Conservation (phyloP, 2,113 vertebrate genomes). For the Pogona vitticeps region DNA sequence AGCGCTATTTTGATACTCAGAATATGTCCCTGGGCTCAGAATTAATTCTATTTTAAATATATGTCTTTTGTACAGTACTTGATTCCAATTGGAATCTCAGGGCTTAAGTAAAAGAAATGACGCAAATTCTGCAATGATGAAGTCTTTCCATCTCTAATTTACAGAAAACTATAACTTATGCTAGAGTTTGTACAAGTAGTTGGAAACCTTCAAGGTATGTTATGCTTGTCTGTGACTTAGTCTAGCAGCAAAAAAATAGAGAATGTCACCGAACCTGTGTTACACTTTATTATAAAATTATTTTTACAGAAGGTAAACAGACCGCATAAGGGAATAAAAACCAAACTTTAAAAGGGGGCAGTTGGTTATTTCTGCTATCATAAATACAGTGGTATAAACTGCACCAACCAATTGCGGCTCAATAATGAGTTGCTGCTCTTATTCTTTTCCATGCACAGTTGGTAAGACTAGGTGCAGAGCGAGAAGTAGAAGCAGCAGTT, state of each 20-base stretch:
- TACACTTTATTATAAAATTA: too few relatives aligned
- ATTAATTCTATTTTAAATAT: background rate
- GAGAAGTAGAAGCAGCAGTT: too few relatives aligned
- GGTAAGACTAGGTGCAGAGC: too few relatives aligned
- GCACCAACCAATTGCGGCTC: too few relatives aligned
- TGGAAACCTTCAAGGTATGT: background rate
- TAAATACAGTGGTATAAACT: too few relatives aligned
- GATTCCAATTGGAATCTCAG: background rate
- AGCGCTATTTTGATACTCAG: background rate
- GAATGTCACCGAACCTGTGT: background rate
- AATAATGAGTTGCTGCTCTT: too few relatives aligned
- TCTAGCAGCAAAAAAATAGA: background rate
- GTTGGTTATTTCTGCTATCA: too few relatives aligned
- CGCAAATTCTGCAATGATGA: background rate
- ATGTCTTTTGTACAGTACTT: background rate
- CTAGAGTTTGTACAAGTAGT: background rate
- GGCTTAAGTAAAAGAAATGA: background rate
- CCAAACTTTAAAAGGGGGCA: background rate
- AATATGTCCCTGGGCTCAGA: background rate
- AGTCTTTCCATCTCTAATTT: background rate
- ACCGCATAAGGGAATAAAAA: background rate
- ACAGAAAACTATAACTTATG: background rate
- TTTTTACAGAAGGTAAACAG: too few relatives aligned
- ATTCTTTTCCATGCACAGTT: too few relatives aligned
- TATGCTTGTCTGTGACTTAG: background rate